Base-by-base conservation (phyloP, 1,140 invertebrate species). In the Theocolax elegans region DNA sequence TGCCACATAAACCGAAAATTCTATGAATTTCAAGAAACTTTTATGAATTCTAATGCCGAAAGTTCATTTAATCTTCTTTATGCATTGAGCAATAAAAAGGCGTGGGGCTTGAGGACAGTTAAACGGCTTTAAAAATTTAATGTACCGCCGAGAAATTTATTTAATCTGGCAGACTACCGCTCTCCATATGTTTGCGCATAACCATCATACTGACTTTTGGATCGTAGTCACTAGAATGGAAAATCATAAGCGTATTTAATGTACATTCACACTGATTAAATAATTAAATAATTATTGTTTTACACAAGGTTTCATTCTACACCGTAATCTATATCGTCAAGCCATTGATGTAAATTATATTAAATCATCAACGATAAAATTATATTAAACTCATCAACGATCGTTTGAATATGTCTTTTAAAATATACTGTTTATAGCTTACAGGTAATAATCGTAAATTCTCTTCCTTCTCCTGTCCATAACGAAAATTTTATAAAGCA, bases 1-100 rank as follows among this genome's bases (percentile, higher is more conserved):
- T 67, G 71, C 13, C 54, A 27, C 63, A 71, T 72, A 72, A 74
- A 74, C 46, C 54, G 44, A 63, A 71, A 44, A 23, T 19, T 19
- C 48, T 6, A 17, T 71, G 46, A 62, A 54, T 71, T 74, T 73
- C 29, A 42, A 51, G 38, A 42, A 48, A 49, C 44, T 67, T 74
- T 65, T 53, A 29, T 58, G 48, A 75, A 69, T 59, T 60, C 59
- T 56, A 67, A 42, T 42, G 38, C 29, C 25, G 15, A 38, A 29
- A 23, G 19, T 38, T 38, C 13, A 51, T 38, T 51, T 48, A 31
- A 62, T 64, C 29, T 51, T 15, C 23, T 62, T 46, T 42, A 27
- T 40, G 38, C 10, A 48, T 44, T 27, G 42, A 44, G 53, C 53
- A 48, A 35, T 63, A 35, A 63, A 63, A 38, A 17, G 9, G 3